These are phyloP conservation scores for Himalopsyche phryganea DNA, from an alignment of 1,140 invertebrate genomes.

Conservation along the genomic window DNA sequence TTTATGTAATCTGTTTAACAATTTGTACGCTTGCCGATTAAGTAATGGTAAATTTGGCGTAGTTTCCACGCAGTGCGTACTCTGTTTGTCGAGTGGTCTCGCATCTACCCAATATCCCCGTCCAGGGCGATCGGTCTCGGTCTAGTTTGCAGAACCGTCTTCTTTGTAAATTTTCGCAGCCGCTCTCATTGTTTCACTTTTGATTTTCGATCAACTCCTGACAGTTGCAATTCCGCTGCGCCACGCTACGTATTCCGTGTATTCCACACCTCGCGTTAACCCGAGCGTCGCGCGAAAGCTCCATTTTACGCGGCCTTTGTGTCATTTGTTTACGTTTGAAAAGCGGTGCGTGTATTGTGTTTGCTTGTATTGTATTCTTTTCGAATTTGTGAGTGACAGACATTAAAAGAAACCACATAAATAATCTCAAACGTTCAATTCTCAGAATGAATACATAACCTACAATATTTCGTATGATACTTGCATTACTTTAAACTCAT, in stretches of 20 bases:
- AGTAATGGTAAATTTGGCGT: background rate
- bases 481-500: no score
- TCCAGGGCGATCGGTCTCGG: slow-evolving; percentile 24
- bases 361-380: no score
- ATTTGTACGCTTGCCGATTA: background rate
- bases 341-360: no score
- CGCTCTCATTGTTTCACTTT: slow-evolving; percentile 31
- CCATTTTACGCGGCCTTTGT: no score
- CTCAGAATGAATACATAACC: no score
- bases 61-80: slow-evolving; percentile 9
- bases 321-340: no score
- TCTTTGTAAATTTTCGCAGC: slow-evolving; percentile 11
- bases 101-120: slow-evolving; percentile 2
- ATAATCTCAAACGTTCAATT: no score
- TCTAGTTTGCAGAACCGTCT: slow-evolving; percentile 25
- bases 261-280: background rate
- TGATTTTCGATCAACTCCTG: slow-evolving; percentile 27
- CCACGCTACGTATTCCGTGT: slow-evolving; percentile 5
- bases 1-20: no score
- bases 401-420: no score
- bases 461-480: no score
- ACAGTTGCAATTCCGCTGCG: slow-evolving; percentile 20
- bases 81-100: background rate
- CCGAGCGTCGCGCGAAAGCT: no score
- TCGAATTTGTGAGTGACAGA: no score